Evolutionary conservation across 2,113 vertebrate genomes (phyloP), one percentile per base, ranked within the genome.

Genomic region (Chloroceryle aenea): DNA sequence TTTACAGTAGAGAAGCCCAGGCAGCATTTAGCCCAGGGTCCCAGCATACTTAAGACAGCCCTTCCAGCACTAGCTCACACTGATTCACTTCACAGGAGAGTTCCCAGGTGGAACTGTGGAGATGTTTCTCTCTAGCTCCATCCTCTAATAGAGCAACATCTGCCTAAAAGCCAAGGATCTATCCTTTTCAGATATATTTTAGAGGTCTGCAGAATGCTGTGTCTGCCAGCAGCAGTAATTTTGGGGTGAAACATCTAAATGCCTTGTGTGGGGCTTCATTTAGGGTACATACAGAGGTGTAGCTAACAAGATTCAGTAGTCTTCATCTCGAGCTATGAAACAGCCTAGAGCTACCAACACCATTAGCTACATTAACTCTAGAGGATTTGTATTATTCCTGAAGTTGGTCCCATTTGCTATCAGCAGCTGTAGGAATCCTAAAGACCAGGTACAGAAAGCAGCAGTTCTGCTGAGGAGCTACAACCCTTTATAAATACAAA

Each of bases 11-110:
- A 63, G 36, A 77, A 74, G 29, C 27, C n/a, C 40, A 73, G 55
- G 10, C 10, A 58, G 8, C 18, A 34, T 61, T 68, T 69, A 7
- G 16, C 23, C 14, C 21, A 27, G 3, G 12, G 16, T 7, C 18
- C 55, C 19, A 62, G 50, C 69, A n/a, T n/a, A 19, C 1, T 43
- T 40, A 42, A 52, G 16, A 50, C 61, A 74, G 38, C 11, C 42
- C 32, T 79, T 71, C 14, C 62, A 89, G 48, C 30, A 74, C 55
- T 22, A 66, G 66, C 91, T 64, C 34, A 84, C 4, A 0, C 22
- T 10, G 9, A 26, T 18, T 26, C 4, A 2, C 26, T 62, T 43
- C 0, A 0, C 59, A 23, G 3, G 4, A 30, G 78, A 43, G 23
- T 58, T 30, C 9, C 14, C 40, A 47, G 12, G n/a, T 17, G 32